phyloP scores from a whole-genome alignment of 2,888 invertebrate species.

The Thereva unica region DNA sequence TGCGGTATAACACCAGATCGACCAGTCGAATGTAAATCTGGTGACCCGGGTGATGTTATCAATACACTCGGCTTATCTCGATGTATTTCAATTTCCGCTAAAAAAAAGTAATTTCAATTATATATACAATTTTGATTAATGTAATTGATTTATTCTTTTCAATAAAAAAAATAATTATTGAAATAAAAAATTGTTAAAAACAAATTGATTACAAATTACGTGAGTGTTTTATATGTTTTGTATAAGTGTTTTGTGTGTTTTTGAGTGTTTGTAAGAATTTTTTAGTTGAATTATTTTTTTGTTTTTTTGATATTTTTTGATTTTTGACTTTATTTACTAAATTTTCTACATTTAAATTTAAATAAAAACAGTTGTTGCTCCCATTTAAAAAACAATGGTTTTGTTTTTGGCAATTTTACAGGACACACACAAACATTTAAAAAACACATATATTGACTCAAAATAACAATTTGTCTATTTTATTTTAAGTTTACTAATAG shows the following conservation, averaged over 20 bases:
- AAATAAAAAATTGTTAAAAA: neutral
- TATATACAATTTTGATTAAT: neutral
- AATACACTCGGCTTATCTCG: slow-evolving; percentile 89
- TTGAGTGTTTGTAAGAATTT: slow-evolving; percentile 10
- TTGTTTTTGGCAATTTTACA: slow-evolving; percentile 37
- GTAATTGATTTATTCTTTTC: neutral
- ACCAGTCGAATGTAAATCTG: slow-evolving; percentile 70
- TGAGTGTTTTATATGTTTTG: slow-evolving; percentile 26
- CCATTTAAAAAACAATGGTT: slow-evolving; percentile 54
- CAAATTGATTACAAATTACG: slow-evolving; percentile 6
- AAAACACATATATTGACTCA: slow-evolving; percentile 29
- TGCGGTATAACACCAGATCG: slow-evolving; percentile 37
- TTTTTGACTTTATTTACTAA: neutral
- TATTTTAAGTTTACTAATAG: slow-evolving; percentile 2
- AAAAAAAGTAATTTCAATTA: slow-evolving; percentile 8
- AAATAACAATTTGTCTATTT: slow-evolving; percentile 7
- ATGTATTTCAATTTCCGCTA: slow-evolving; percentile 55
- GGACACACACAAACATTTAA: slow-evolving; percentile 31
- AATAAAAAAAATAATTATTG: neutral
- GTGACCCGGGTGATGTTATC: slow-evolving; percentile 93
- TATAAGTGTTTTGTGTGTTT: slow-evolving; percentile 32
- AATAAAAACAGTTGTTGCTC: slow-evolving; percentile 61
- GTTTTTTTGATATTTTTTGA: neutral
- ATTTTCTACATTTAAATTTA: neutral
- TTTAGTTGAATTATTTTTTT: slow-evolving; percentile 9